phyloP scores from a whole-genome alignment of 2,888 invertebrate genomes.

The Rhogogaster chlorosoma region DNA sequence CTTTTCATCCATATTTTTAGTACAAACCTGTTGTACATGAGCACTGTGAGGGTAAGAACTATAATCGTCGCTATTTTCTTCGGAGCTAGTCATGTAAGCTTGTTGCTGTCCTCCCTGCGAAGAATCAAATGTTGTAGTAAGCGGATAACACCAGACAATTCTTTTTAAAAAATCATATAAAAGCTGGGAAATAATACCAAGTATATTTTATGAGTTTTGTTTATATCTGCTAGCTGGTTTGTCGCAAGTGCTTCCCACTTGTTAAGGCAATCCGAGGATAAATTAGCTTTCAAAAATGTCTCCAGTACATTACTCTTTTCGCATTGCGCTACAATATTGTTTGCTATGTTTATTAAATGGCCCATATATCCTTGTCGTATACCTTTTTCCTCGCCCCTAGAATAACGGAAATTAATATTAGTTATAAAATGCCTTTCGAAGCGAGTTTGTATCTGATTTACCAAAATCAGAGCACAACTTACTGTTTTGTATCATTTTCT shows the following conservation, averaged over 20 bases:
- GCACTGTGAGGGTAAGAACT: slow-evolving; percentile 64
- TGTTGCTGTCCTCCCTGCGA: slow-evolving; percentile 63
- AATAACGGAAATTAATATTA: slow-evolving; percentile 56
- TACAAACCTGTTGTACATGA: slow-evolving; percentile 61
- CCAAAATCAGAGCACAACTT: slow-evolving; percentile 77
- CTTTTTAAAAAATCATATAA: not conserved
- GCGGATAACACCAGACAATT: not conserved
- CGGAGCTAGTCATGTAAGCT: slow-evolving; percentile 63
- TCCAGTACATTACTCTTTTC: slow-evolving; percentile 80
- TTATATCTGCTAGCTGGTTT: slow-evolving; percentile 69
- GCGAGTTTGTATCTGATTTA: not conserved
- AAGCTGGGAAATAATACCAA: slow-evolving; percentile 64
- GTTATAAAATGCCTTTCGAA: too few relatives aligned
- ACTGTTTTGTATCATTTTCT: slow-evolving; percentile 89
- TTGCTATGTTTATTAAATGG: slow-evolving; percentile 83
- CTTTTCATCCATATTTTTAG: slow-evolving; percentile 39
- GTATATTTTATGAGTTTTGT: slow-evolving; percentile 70
- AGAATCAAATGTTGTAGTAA: not conserved
- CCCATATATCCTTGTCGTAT: slow-evolving; percentile 84
- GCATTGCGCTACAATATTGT: slow-evolving; percentile 80
- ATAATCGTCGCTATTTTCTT: slow-evolving; percentile 67
- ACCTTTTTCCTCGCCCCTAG: slow-evolving; percentile 79
- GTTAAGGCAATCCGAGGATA: slow-evolving; percentile 76
- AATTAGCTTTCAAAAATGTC: slow-evolving; percentile 79
- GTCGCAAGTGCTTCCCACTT: slow-evolving; percentile 71